phyloP scores from a whole-genome alignment of 2,113 vertebrate species.

The Coracopsis vasa region DNA sequence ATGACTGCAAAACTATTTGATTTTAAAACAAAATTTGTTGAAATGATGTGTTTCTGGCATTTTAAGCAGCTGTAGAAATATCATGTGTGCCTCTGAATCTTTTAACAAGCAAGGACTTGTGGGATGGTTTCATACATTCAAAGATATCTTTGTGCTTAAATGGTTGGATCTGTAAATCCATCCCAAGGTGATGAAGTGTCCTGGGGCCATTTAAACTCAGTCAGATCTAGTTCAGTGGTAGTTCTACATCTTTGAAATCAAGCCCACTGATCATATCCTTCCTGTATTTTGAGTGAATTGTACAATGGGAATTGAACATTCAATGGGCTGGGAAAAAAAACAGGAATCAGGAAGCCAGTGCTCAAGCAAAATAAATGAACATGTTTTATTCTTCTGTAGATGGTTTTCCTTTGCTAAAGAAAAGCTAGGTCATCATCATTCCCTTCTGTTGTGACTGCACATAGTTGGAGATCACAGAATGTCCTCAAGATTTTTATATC shows the following conservation, averaged over 20 bases:
- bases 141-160: neutral
- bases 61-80: neutral
- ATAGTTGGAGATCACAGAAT: neutral
- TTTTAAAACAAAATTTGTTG: neutral
- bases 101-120: neutral
- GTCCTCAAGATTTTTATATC: neutral
- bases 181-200: neutral
- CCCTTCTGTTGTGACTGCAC: neutral
- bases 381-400: neutral
- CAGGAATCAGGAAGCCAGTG: slow-evolving; percentile 48
- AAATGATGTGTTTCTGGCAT: neutral
- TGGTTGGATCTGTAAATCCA: neutral
- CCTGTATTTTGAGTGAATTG: slow-evolving; percentile 38
- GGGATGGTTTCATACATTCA: neutral
- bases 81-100: neutral
- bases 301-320: slow-evolving; percentile 22
- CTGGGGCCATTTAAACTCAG: neutral
- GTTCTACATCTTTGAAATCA: slow-evolving; percentile 41
- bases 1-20: neutral
- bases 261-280: slow-evolving; percentile 47
- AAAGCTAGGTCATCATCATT: neutral
- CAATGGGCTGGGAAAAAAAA: slow-evolving; percentile 30
- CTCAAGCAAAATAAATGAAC: slow-evolving; percentile 17
- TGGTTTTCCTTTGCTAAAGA: slow-evolving; percentile 15
- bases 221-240: slow-evolving; percentile 13